Conservation (phyloP, 2,888 invertebrate genomes). For the Protophormia terraenovae region DNA sequence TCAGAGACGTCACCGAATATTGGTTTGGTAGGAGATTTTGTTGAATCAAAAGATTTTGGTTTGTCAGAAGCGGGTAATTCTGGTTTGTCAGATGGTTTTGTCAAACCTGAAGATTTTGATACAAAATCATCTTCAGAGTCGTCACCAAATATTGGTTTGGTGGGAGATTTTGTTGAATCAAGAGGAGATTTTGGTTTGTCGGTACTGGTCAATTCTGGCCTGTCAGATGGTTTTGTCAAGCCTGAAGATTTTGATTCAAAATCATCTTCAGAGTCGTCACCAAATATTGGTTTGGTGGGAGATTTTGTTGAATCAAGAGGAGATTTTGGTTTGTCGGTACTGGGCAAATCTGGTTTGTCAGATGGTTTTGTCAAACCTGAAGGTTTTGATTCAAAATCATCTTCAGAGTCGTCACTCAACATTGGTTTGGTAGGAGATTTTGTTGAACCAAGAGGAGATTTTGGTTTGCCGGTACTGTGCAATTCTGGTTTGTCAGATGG, state of each 20-base stretch:
- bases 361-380: background rate
- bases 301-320: background rate
- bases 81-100: background rate
- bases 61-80: no score
- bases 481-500: background rate
- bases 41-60: constrained; percentile 5
- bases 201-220: background rate
- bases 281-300: background rate
- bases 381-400: background rate
- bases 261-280: background rate
- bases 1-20: background rate
- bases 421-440: background rate
- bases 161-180: background rate
- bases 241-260: background rate
- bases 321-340: background rate
- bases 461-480: no score
- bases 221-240: background rate
- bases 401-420: background rate
- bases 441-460: background rate
- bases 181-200: background rate
- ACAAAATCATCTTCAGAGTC: background rate
- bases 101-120: background rate
- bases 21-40: background rate
- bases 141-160: background rate
- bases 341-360: background rate